phyloP scores from a whole-genome alignment of 2,797 vertebrate genomes.

The Eulemur coronatus region DNA sequence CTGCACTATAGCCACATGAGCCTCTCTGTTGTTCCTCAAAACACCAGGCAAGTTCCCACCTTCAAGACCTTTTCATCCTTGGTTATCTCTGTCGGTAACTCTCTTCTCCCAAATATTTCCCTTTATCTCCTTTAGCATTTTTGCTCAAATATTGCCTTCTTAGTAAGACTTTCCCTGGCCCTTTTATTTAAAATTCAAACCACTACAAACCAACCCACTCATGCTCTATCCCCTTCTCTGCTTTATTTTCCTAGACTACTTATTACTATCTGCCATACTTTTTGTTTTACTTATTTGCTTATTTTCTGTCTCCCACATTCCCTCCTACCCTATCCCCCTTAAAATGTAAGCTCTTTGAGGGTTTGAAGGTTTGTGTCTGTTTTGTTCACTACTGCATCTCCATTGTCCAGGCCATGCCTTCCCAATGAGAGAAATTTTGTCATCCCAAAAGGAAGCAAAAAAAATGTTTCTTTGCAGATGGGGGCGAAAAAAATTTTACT shows the following conservation, averaged over 20 bases:
- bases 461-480: background rate
- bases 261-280: background rate
- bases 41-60: background rate
- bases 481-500: background rate
- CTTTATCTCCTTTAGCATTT: background rate
- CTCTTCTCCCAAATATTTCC: background rate
- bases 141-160: background rate
- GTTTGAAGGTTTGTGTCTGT: background rate
- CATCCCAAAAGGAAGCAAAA: background rate
- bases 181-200: conserved; percentile 3
- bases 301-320: background rate
- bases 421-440: background rate
- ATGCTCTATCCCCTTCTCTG: background rate
- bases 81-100: background rate
- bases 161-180: background rate
- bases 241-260: background rate
- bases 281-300: background rate
- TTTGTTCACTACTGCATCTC: background rate
- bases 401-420: background rate
- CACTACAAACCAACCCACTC: background rate
- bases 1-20: background rate
- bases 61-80: background rate
- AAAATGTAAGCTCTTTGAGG: background rate
- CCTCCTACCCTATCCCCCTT: background rate
- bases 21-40: background rate